These are phyloP conservation scores for Spisula solida DNA, from an alignment of 2,888 invertebrate genomes.

Conservation along the genomic window DNA sequence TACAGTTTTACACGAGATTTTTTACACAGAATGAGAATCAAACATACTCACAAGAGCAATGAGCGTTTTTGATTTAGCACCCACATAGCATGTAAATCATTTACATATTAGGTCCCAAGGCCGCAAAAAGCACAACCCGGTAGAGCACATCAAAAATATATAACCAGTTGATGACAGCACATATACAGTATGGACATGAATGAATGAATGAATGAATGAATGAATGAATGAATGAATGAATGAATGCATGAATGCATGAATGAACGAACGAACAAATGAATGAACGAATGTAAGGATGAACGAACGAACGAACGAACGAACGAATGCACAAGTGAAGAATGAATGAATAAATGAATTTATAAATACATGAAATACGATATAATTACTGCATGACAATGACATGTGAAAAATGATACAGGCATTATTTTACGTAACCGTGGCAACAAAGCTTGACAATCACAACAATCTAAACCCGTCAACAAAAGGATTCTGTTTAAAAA, in stretches of 20 bases:
- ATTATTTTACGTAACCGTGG: constrained; percentile 25
- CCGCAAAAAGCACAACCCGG: constrained; percentile 57
- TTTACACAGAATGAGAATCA: constrained; percentile 14
- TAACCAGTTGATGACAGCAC: constrained; percentile 34
- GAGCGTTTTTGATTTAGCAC: constrained; percentile 57
- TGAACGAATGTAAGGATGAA: background rate
- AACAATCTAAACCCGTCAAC: constrained; percentile 24
- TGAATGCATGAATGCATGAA: background rate
- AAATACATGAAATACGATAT: constrained; percentile 8
- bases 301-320: background rate
- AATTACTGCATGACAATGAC: constrained; percentile 9
- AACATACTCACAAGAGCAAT: constrained; percentile 24
- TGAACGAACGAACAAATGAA: background rate
- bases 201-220: background rate
- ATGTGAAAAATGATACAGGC: background rate
- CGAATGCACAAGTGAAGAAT: background rate
- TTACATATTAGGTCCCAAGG: constrained; percentile 46
- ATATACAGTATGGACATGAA: constrained; percentile 18
- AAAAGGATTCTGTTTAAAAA: constrained; percentile 9
- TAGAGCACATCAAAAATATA: constrained; percentile 53
- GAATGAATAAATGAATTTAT: constrained; percentile 6
- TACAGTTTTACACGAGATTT: background rate
- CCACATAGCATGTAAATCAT: constrained; percentile 53
- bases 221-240: background rate
- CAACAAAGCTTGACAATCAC: constrained; percentile 15